Evolutionary conservation across 1,140 invertebrate species (phyloP).

Genomic region (Apis cerana): DNA sequence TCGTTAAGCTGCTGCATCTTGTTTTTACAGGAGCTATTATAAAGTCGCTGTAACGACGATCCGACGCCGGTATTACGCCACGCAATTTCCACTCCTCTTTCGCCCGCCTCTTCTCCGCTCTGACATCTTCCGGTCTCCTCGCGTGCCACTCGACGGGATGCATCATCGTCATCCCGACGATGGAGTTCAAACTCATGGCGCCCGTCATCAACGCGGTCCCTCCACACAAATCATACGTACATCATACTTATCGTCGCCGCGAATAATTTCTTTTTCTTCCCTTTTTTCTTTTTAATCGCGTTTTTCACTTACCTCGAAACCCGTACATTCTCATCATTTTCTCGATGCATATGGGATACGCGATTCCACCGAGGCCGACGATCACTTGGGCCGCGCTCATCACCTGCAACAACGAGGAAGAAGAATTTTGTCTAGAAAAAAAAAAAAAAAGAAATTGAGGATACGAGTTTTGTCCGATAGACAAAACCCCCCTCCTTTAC

Average conservation of each 20-base stretch:
- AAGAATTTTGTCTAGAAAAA: conserved; percentile 8
- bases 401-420: conserved; percentile 60
- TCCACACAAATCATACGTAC: conserved; percentile 24
- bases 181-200: conserved; percentile 75
- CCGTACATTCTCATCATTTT: conserved; percentile 75
- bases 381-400: conserved; percentile 77
- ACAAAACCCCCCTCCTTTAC: not conserved
- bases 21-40: conserved; percentile 60
- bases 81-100: conserved; percentile 32
- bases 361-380: conserved; percentile 74
- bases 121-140: conserved; percentile 55
- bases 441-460: not conserved
- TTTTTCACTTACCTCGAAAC: conserved; percentile 70
- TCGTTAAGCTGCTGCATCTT: conserved; percentile 75
- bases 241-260: too few relatives aligned
- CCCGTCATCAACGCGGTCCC: conserved; percentile 76
- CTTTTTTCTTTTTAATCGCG: too few relatives aligned
- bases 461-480: not conserved
- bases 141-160: conserved; percentile 77
- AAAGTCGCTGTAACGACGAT: conserved; percentile 68
- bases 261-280: too few relatives aligned
- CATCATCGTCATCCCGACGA: conserved; percentile 77
- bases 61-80: conserved; percentile 27
- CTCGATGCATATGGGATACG: conserved; percentile 75
- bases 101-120: conserved; percentile 48